These are phyloP conservation scores for Danio choprae DNA, from an alignment of 2,797 vertebrate species.

Conservation along the genomic window DNA sequence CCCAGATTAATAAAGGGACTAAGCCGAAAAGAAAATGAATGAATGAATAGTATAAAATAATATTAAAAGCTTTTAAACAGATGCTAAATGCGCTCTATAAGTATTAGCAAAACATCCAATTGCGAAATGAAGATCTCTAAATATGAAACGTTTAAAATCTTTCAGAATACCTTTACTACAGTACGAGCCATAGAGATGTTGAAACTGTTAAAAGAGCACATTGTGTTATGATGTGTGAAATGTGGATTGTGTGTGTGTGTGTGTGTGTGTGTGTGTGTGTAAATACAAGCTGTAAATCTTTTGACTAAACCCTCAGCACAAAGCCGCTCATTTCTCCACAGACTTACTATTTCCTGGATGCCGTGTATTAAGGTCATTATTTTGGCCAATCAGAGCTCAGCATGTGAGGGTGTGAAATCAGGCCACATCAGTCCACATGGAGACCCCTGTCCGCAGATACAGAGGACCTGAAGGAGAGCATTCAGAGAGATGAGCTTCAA, in stretches of 20 bases:
- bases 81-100: not conserved
- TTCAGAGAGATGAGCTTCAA: not conserved
- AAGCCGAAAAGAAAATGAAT: too few species aligned
- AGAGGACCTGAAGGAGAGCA: slow-evolving; percentile 30
- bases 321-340: slow-evolving; percentile 30
- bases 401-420: slow-evolving; percentile 52
- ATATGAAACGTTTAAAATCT: too few species aligned
- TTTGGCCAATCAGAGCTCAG: slow-evolving; percentile 55
- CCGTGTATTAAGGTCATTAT: slow-evolving; percentile 45
- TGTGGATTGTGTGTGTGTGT: slow-evolving; percentile 23
- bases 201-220: slow-evolving; percentile 14
- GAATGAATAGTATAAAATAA: too few species aligned
- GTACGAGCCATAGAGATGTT: slow-evolving; percentile 5
- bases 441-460: slow-evolving; percentile 40
- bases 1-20: too few species aligned
- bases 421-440: slow-evolving; percentile 58
- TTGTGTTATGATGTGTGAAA: slow-evolving; percentile 21
- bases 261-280: slow-evolving; percentile 23
- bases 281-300: too few species aligned
- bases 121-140: not conserved
- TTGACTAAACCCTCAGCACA: slow-evolving; percentile 56
- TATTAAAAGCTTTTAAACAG: not conserved
- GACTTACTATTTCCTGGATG: slow-evolving; percentile 18
- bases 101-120: not conserved
- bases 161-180: too few species aligned